Evolutionary conservation across 2,888 invertebrate species (phyloP).

Genomic region (Machimus atricapillus): DNA sequence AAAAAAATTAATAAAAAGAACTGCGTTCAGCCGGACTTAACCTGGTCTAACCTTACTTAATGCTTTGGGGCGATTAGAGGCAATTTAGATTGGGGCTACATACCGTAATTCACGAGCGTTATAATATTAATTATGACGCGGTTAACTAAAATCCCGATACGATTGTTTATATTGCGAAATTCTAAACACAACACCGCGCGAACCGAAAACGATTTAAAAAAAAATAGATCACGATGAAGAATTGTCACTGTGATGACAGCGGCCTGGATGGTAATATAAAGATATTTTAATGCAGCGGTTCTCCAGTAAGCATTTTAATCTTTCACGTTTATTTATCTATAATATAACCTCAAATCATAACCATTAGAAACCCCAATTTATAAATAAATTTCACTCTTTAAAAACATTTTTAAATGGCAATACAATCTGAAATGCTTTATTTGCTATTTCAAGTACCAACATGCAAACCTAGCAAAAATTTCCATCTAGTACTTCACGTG

Average conservation of each 20-base stretch:
- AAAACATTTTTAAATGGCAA: neutral
- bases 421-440: neutral
- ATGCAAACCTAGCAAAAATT: neutral
- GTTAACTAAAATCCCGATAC: neutral
- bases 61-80: neutral
- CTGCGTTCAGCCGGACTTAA: neutral
- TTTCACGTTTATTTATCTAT: neutral
- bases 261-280: neutral
- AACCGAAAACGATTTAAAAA: neutral
- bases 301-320: no score
- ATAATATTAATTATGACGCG: neutral
- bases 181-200: neutral
- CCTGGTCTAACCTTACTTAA: conserved; percentile 1
- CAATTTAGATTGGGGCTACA: neutral
- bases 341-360: neutral
- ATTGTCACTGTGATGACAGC: neutral
- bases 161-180: neutral
- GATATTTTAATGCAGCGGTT: neutral
- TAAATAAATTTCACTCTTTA: neutral
- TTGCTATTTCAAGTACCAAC: neutral
- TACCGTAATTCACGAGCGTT: neutral
- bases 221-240: neutral
- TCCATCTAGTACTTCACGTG: neutral
- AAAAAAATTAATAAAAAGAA: neutral
- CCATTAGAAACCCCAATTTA: neutral